Evolutionary conservation across 1,140 invertebrate species (phyloP).

Genomic region (Nephila pilipes): DNA sequence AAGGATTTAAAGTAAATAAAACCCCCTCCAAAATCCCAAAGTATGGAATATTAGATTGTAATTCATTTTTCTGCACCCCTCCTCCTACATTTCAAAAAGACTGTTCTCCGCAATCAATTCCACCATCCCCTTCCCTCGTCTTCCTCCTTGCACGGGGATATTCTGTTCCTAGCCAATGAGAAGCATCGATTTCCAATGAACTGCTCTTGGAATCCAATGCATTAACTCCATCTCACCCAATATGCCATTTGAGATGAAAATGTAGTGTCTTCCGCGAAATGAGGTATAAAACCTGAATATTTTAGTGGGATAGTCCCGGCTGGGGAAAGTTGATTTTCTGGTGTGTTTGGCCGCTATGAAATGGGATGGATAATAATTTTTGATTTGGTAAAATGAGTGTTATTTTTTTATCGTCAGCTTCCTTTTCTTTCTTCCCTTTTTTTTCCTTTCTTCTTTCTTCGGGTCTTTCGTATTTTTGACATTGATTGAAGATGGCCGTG

Average conservation of each 20-base stretch:
- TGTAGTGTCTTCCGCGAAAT: background rate
- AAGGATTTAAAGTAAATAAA: conserved; percentile 45
- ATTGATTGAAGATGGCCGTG: background rate
- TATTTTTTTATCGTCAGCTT: background rate
- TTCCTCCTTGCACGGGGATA: background rate
- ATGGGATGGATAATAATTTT: conserved; percentile 14
- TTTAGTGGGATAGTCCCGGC: background rate
- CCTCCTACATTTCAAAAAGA: background rate
- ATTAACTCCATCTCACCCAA: conserved; percentile 59
- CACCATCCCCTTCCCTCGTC: background rate
- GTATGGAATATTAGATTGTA: conserved; percentile 17
- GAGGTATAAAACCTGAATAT: conserved; percentile 36
- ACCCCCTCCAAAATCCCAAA: background rate
- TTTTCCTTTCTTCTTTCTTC: background rate
- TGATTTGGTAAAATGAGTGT: background rate
- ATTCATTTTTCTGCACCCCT: background rate
- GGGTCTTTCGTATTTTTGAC: background rate
- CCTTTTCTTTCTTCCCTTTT: background rate
- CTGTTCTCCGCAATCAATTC: conserved; percentile 23
- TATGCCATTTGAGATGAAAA: background rate
- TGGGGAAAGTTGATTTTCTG: background rate
- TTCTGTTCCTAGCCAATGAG: conserved; percentile 48
- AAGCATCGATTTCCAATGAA: conserved; percentile 44
- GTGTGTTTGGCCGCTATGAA: background rate
- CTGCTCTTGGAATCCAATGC: conserved; percentile 21